Conservation (phyloP, 2,113 vertebrate genomes). For the Calidris pugnax region DNA sequence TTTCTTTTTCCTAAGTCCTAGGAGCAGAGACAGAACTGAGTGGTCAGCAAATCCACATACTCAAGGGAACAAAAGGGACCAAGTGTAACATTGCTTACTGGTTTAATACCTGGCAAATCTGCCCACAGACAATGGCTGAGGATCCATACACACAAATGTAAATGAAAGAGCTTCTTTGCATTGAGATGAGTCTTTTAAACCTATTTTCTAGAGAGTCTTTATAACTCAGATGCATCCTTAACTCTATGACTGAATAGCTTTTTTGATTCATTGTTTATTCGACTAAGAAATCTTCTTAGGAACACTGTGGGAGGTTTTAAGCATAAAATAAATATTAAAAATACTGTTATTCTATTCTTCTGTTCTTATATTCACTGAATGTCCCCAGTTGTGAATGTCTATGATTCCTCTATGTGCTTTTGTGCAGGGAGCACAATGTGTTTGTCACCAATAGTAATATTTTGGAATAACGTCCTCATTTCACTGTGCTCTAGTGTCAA, state of each 20-base stretch:
- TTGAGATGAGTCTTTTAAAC: neutral
- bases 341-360: neutral
- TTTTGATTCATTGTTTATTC: neutral
- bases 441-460: neutral
- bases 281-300: neutral
- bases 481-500: neutral
- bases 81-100: neutral
- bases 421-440: neutral
- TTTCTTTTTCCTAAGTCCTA: neutral
- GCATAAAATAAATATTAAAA: neutral
- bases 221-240: neutral
- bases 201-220: neutral
- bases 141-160: neutral
- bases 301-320: neutral
- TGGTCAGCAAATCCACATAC: neutral
- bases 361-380: neutral
- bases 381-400: neutral
- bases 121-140: neutral
- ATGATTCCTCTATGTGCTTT: neutral
- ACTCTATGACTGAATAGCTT: neutral
- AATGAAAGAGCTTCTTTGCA: neutral
- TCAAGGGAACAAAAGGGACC: neutral
- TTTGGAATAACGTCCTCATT: neutral
- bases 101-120: neutral
- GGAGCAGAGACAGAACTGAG: neutral